Evolutionary conservation across 1,140 invertebrate species (phyloP).

Genomic region (Drosophila pachea): DNA sequence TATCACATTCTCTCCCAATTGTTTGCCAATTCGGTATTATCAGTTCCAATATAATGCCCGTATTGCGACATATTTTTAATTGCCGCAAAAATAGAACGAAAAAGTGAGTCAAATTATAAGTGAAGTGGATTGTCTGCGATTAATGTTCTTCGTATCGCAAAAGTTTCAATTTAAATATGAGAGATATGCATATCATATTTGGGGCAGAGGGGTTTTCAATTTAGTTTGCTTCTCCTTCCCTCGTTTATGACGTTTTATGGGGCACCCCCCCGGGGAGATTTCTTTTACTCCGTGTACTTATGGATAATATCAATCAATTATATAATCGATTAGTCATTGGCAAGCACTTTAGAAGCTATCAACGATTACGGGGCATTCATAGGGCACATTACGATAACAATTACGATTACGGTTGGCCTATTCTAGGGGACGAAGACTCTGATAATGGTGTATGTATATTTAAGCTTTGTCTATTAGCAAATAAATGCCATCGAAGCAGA

Average conservation of each 20-base stretch:
- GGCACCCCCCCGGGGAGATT: neutral
- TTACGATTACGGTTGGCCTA: neutral
- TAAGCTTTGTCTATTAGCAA: no score
- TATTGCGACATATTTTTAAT: no score
- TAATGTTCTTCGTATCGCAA: neutral
- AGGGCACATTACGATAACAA: conserved; percentile 7
- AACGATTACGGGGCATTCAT: neutral
- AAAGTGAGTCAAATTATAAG: neutral
- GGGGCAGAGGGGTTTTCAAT: neutral
- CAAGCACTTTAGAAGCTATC: neutral
- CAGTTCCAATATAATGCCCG: no score
- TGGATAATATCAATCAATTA: neutral
- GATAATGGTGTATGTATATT: no score
- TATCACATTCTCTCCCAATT: no score
- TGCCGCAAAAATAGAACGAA: no score
- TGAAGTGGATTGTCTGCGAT: neutral
- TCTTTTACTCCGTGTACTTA: neutral
- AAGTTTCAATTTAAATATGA: neutral
- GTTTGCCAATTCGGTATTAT: no score
- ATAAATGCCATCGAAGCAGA: no score
- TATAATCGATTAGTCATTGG: neutral
- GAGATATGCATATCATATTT: neutral
- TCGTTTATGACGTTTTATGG: neutral
- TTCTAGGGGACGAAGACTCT: neutral
- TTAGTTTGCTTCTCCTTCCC: neutral